These are phyloP conservation scores for Nomia melanderi DNA, from an alignment of 1,140 invertebrate genomes.

Conservation along the genomic window DNA sequence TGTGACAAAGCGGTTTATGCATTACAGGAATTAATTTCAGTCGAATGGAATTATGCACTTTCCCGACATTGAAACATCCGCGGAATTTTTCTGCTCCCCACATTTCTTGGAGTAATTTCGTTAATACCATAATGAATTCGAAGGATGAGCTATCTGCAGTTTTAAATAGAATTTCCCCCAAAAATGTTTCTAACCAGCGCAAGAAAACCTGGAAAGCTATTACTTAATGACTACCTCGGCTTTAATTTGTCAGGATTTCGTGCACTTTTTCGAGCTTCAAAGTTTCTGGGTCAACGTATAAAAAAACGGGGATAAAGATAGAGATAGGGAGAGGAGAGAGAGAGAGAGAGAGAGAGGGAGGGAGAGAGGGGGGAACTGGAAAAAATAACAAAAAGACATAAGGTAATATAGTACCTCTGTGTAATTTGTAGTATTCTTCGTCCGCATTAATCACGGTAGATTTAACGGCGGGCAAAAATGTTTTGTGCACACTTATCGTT, in stretches of 20 bases:
- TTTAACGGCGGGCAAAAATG: slow-evolving; percentile 35
- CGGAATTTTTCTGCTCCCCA: too few relatives aligned
- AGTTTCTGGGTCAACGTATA: slow-evolving; percentile 41
- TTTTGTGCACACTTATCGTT: slow-evolving; percentile 27
- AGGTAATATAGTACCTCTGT: slow-evolving; percentile 19
- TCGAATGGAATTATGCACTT: too few relatives aligned
- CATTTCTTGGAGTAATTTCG: slow-evolving; percentile 21
- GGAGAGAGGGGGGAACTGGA: too few relatives aligned
- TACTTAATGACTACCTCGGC: slow-evolving; percentile 33
- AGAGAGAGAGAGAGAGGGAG: background rate
- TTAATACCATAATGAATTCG: slow-evolving; percentile 20
- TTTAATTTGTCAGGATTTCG: slow-evolving; percentile 47
- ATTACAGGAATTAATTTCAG: too few relatives aligned
- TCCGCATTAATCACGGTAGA: slow-evolving; percentile 46
- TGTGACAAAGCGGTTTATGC: too few relatives aligned
- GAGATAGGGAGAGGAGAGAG: background rate
- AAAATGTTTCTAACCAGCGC: background rate
- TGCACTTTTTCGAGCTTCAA: slow-evolving; percentile 29
- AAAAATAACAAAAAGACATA: slow-evolving; percentile 36
- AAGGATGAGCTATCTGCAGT: background rate
- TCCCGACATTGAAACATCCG: too few relatives aligned
- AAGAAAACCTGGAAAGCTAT: slow-evolving; percentile 22
- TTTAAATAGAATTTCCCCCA: background rate
- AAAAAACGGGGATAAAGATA: background rate
- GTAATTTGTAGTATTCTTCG: slow-evolving; percentile 40